These are phyloP conservation scores for Pterophyllum scalare DNA, from an alignment of 2,113 vertebrate genomes.

Conservation along the genomic window DNA sequence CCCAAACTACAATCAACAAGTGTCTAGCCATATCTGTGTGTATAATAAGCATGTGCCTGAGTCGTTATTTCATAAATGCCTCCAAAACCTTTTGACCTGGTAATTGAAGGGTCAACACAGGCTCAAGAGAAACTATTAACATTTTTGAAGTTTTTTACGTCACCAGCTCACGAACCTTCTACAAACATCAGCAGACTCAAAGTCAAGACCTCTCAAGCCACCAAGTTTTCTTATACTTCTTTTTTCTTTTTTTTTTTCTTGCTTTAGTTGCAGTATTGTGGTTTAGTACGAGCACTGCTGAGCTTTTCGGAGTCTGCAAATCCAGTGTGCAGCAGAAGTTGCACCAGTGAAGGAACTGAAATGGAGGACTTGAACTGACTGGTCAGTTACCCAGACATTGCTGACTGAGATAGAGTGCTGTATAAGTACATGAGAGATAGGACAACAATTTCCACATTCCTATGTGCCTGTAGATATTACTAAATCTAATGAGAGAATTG, in stretches of 20 bases:
- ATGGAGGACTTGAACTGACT: slow-evolving; percentile 45
- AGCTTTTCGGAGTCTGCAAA: slow-evolving; percentile 31
- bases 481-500: neutral
- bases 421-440: neutral
- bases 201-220: slow-evolving; percentile 45
- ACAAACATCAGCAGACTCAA: slow-evolving; percentile 27
- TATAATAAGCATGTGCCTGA: neutral
- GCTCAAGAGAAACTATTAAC: slow-evolving; percentile 42
- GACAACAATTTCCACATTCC: neutral
- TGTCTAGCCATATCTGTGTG: neutral
- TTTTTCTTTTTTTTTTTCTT: neutral
- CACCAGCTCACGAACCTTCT: slow-evolving; percentile 57
- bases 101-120: slow-evolving; percentile 52
- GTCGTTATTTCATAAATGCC: slow-evolving; percentile 21
- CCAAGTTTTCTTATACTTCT: slow-evolving; percentile 22
- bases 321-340: neutral
- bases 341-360: slow-evolving; percentile 17
- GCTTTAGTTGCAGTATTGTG: neutral
- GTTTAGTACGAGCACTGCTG: slow-evolving; percentile 8
- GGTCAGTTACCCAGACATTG: slow-evolving; percentile 20
- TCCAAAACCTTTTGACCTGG: slow-evolving; percentile 22
- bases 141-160: slow-evolving; percentile 32
- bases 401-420: slow-evolving; percentile 28
- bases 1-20: slow-evolving; percentile 26
- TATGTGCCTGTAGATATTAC: neutral